Percentiles rank a stretch among this genome's conserved stretches.
Conservation (phyloP, 1,140 invertebrate species). For the Calliphora vicina region DNA sequence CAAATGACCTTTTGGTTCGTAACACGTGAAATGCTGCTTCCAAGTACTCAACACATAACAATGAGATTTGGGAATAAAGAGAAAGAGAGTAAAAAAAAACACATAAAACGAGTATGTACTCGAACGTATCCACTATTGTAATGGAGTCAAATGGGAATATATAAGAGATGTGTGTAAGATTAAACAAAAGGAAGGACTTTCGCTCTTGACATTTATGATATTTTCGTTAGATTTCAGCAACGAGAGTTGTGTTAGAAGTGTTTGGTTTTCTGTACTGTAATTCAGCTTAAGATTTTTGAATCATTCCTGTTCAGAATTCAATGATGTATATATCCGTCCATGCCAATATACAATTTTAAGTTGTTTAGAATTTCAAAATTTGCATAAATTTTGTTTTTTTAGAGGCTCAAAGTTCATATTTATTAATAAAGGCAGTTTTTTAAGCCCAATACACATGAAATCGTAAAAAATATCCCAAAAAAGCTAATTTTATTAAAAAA, state of each 20-base stretch:
- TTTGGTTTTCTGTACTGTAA: too few species aligned
- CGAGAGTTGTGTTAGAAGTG: neutral
- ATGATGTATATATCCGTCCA: too few species aligned
- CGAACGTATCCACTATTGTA: neutral
- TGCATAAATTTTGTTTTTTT: too few species aligned
- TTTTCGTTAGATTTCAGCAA: neutral
- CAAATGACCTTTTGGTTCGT: neutral
- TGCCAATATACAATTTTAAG: too few species aligned
- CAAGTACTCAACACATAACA: neutral
- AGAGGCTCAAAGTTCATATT: too few species aligned
- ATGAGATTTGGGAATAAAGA: neutral
- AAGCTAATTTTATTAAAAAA: too few species aligned
- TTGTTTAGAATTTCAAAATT: too few species aligned
- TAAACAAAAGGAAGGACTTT: constrained; percentile 38
- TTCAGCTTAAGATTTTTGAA: too few species aligned
- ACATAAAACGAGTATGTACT: neutral
- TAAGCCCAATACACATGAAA: too few species aligned
- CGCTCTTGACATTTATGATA: constrained; percentile 24
- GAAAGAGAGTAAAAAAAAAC: neutral
- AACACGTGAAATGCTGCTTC: neutral
- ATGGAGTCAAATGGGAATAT: neutral
- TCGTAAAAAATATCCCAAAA: too few species aligned
- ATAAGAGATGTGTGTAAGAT: constrained; percentile 2
- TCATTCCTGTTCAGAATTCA: too few species aligned
- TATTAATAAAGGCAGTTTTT: too few species aligned